A percentile compares a stretch with the other conserved stretches of the same genome.
Evolutionary conservation across 1,140 invertebrate species (phyloP).

Genomic region (Drosophila watanabei): DNA sequence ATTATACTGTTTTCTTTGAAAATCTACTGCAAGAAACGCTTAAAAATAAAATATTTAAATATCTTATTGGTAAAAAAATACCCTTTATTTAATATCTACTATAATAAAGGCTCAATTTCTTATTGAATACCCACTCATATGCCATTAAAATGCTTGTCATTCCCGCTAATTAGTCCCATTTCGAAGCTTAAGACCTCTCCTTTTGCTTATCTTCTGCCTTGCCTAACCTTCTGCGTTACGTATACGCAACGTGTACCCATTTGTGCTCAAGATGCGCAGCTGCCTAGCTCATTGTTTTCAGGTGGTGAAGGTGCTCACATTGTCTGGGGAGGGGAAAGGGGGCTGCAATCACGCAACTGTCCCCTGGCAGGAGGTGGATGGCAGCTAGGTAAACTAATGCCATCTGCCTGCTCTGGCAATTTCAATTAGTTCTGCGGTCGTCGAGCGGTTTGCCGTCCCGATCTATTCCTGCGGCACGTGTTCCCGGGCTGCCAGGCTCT

Average conservation of each 20-base stretch:
- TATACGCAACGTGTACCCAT: slow-evolving; percentile 33
- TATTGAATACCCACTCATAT: background rate
- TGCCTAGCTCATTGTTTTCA: slow-evolving; percentile 10
- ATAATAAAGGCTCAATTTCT: background rate
- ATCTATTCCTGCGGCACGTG: slow-evolving; percentile 35
- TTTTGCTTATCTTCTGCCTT: background rate
- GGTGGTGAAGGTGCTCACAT: background rate
- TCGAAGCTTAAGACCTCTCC: background rate
- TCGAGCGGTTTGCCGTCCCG: slow-evolving; percentile 23
- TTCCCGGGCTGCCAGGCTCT: slow-evolving; percentile 4
- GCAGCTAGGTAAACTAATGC: slow-evolving; percentile 42
- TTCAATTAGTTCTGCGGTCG: slow-evolving; percentile 62
- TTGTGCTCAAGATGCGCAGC: slow-evolving; percentile 12
- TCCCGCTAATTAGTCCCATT: background rate
- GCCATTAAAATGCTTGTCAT: background rate
- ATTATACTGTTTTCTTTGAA: background rate
- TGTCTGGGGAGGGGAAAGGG: background rate
- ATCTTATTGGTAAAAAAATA: no score
- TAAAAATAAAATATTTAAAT: background rate
- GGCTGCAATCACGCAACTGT: slow-evolving; percentile 16
- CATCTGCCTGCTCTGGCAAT: slow-evolving; percentile 46
- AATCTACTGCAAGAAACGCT: background rate
- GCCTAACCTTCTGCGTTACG: slow-evolving; percentile 1
- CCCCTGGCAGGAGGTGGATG: background rate
- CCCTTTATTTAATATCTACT: background rate